phyloP scores from a whole-genome alignment of 2,888 invertebrate genomes.

The Conomelus anceps region DNA sequence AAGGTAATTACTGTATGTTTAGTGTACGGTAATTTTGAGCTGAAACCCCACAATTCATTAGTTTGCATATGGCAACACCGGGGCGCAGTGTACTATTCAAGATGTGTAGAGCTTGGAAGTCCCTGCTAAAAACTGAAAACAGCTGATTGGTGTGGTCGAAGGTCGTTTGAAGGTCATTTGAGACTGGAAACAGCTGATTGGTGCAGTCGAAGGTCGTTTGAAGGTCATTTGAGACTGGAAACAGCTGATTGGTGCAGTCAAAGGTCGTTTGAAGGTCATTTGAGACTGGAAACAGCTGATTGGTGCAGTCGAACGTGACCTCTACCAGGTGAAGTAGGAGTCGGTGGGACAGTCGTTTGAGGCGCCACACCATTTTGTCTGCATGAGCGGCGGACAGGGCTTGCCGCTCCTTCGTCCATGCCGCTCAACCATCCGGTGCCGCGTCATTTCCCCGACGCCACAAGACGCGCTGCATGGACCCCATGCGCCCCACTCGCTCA shows the following conservation, averaged over 20 bases:
- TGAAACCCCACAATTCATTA: too few relatives aligned
- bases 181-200: not conserved
- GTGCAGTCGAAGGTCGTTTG: not conserved
- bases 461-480: conserved; percentile 80
- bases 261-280: not conserved
- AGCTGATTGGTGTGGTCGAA: not conserved
- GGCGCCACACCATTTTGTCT: conserved; percentile 79
- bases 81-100: too few relatives aligned
- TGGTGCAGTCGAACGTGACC: not conserved
- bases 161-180: not conserved
- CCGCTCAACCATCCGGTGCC: conserved; percentile 68
- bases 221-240: too few relatives aligned
- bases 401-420: conserved; percentile 73
- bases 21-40: too few relatives aligned
- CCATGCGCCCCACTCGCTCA: conserved; percentile 82
- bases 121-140: not conserved
- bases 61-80: too few relatives aligned
- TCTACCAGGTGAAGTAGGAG: not conserved
- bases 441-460: conserved; percentile 80
- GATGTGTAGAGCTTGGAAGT: too few relatives aligned
- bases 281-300: not conserved
- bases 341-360: conserved; percentile 3
- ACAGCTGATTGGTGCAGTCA: not conserved
- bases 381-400: conserved; percentile 74
- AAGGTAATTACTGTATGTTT: too few relatives aligned